These are phyloP conservation scores for Tetragonula carbonaria DNA, from an alignment of 2,888 invertebrate species.

Conservation along the genomic window DNA sequence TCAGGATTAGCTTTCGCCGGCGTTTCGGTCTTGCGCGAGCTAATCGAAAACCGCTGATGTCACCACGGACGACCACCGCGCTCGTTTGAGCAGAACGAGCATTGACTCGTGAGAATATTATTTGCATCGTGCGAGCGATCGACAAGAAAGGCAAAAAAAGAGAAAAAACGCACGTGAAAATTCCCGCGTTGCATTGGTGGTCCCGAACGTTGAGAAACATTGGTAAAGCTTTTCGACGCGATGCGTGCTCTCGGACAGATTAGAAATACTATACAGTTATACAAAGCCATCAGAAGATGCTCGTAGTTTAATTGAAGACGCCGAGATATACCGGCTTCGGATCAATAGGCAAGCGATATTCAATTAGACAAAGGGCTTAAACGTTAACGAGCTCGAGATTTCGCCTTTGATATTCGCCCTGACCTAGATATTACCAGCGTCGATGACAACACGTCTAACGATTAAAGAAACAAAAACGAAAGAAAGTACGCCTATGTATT, in stretches of 20 bases:
- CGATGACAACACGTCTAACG: slow-evolving; percentile 21
- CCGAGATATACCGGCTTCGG: not conserved
- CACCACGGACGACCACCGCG: not conserved
- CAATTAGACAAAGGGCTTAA: slow-evolving; percentile 60
- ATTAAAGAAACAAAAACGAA: slow-evolving; percentile 9
- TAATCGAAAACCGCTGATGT: slow-evolving; percentile 39
- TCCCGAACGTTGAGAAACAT: not conserved
- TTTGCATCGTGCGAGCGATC: too few relatives aligned
- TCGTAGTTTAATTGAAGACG: not conserved
- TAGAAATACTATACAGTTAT: not conserved
- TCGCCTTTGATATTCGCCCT: slow-evolving; percentile 39
- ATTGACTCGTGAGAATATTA: not conserved
- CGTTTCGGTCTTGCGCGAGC: slow-evolving; percentile 24
- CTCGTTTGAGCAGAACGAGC: not conserved
- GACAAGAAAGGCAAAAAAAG: too few relatives aligned
- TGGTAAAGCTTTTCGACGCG: not conserved
- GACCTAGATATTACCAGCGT: slow-evolving; percentile 12
- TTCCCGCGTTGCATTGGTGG: too few relatives aligned
- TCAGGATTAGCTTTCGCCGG: slow-evolving; percentile 40
- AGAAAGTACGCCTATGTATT: not conserved
- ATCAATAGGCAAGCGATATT: slow-evolving; percentile 65
- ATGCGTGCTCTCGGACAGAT: not conserved
- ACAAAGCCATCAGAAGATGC: not conserved
- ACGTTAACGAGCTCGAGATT: slow-evolving; percentile 55
- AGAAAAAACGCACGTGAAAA: too few relatives aligned